Percentiles rank a stretch among this genome's conserved stretches.
Evolutionary conservation across 2,888 invertebrate genomes (phyloP).

Genomic region (Dastarcus helophoroides): DNA sequence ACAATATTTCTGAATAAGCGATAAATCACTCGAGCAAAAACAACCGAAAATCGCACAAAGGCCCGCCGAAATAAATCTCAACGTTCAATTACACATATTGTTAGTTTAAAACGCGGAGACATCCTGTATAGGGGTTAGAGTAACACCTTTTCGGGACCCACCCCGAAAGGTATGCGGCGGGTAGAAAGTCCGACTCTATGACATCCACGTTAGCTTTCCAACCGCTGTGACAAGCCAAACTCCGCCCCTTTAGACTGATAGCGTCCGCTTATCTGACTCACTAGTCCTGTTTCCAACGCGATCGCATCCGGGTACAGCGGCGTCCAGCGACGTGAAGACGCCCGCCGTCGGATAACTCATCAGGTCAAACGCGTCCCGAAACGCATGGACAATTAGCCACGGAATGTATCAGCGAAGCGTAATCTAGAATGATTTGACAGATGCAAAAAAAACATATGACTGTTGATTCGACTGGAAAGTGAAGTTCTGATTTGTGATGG

Average conservation of each 20-base stretch:
- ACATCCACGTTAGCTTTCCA: slow-evolving; percentile 35
- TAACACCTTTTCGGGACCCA: slow-evolving; percentile 9
- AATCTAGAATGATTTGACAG: no score
- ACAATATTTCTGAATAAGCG: no score
- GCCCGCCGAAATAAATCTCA: slow-evolving; percentile 2
- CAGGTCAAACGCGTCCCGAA: slow-evolving; percentile 21
- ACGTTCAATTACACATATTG: slow-evolving; percentile 3
- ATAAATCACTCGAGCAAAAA: not conserved
- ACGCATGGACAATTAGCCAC: slow-evolving; percentile 3
- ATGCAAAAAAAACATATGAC: no score
- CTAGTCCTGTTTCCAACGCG: slow-evolving; percentile 35
- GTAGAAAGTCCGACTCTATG: slow-evolving; percentile 20
- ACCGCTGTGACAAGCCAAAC: slow-evolving; percentile 37
- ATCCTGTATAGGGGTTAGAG: not conserved
- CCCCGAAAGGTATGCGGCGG: slow-evolving; percentile 10
- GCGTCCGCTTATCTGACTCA: slow-evolving; percentile 34
- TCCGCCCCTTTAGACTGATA: slow-evolving; percentile 29
- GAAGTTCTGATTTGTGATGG: no score
- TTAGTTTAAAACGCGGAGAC: not conserved
- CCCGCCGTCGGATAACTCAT: slow-evolving; percentile 23
- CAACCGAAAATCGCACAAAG: slow-evolving; percentile 1
- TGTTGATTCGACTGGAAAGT: no score
- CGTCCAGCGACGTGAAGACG: slow-evolving; percentile 30
- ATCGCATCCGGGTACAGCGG: slow-evolving; percentile 26
- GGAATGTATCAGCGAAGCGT: no score